A percentile compares a stretch with the other conserved stretches of the same genome.
Evolutionary conservation across 2,797 vertebrate species (phyloP).

Genomic region (Micropoecilia bifurca): DNA sequence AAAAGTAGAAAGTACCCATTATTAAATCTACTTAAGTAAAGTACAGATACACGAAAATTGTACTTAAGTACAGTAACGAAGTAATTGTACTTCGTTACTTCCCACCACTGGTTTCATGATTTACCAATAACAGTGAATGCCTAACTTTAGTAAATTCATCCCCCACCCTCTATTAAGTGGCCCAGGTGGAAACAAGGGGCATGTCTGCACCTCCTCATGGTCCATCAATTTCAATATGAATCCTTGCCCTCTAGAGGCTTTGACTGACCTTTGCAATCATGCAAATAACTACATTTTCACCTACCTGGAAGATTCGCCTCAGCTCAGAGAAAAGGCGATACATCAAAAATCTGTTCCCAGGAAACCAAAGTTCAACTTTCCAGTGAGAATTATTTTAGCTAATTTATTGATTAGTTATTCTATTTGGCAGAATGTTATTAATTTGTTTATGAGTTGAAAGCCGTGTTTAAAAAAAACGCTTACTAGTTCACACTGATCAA

Average conservation of each 20-base stretch:
- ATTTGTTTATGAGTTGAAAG: neutral
- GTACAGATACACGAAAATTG: no score
- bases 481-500: neutral
- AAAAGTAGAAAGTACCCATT: no score
- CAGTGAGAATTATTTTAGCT: neutral
- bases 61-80: no score
- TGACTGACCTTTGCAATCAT: constrained; percentile 52
- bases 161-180: neutral
- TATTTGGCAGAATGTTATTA: neutral
- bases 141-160: constrained; percentile 37
- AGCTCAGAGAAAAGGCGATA: neutral
- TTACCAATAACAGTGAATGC: constrained; percentile 36
- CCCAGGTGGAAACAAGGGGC: neutral
- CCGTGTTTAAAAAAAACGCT: neutral
- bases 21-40: no score
- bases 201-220: constrained; percentile 46
- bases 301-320: neutral
- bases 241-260: constrained; percentile 30
- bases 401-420: neutral
- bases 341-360: neutral
- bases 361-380: neutral
- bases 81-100: no score
- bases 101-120: no score
- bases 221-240: constrained; percentile 67
- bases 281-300: constrained; percentile 23